Evolutionary conservation across 2,888 invertebrate genomes (phyloP), one percentile per base, ranked within the genome.

Genomic region (Calephelis perditalis): DNA sequence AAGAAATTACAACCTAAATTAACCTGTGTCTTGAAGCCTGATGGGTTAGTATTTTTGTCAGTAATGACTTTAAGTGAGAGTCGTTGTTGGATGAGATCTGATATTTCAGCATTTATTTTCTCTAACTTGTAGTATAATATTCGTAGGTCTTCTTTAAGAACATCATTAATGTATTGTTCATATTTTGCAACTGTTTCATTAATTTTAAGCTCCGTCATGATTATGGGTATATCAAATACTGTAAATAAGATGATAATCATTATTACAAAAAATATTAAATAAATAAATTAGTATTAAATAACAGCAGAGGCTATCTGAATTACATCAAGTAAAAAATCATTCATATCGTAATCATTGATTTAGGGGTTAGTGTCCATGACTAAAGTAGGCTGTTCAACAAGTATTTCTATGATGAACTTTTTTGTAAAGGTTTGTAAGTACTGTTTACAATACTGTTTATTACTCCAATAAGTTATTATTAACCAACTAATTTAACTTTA

Each of bases 1-100:
- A 95, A 97, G 69, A 96, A 95, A 77, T 95, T 95, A 70, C 95
- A 94, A n/a, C 97, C 97, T 43, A 97, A 83, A 76, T 97, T 95
- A 37, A 97, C 92, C 73, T 89, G 88, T 5, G 83, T 79, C 73
- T 88, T 88, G 58, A 87, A 86, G 2, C 89, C 86, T 26, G 76
- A 61, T 6, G 92, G 88, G 56, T 92, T 86, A 0, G 91, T 75
- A 4, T 87, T 83, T 45, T 91, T 91, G 62, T 92, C 91, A 57
- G 92, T 78, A 5, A 96, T 81, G 0, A 94, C 92, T 75, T 94
- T 92, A 35, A 97, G 91, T 0, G 93, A 91, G 61, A 93, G 94
- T 76, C 94, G 94, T 55, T 97, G 89, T 73, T 96, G 95, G 8
- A 94, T 80, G 65, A 94, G 93, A 73, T 96, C 96, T 5, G 94